Conservation (phyloP, 1,140 invertebrate species). For the Ceratoteleas bidentatus region DNA sequence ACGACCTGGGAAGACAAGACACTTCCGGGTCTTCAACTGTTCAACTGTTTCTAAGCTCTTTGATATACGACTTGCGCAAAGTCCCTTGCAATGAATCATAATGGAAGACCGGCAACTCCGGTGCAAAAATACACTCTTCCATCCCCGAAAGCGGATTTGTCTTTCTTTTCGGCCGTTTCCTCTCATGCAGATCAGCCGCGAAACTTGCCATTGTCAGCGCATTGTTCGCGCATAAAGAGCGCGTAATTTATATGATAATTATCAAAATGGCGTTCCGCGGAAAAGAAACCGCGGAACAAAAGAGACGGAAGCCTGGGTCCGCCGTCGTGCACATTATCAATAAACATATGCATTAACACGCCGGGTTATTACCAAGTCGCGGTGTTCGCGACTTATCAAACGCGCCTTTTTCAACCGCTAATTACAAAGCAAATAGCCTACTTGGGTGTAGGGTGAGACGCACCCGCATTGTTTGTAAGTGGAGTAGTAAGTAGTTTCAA, state of each 20-base stretch:
- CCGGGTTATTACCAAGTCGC: slow-evolving; percentile 8
- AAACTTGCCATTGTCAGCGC: slow-evolving; percentile 37
- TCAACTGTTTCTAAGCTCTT: too few species aligned
- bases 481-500: slow-evolving; percentile 4
- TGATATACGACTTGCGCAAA: neutral
- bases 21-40: too few species aligned
- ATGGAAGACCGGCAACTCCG: slow-evolving; percentile 23
- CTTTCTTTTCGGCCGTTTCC: slow-evolving; percentile 39
- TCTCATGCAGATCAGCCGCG: slow-evolving; percentile 47
- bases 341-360: slow-evolving; percentile 34
- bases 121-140: slow-evolving; percentile 30
- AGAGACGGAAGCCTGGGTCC: slow-evolving; percentile 12
- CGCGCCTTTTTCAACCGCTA: slow-evolving; percentile 3
- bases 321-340: slow-evolving; percentile 19
- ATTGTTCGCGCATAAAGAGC: slow-evolving; percentile 23
- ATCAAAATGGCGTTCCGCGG: slow-evolving; percentile 19
- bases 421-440: slow-evolving; percentile 26
- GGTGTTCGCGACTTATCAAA: slow-evolving; percentile 26
- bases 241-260: slow-evolving; percentile 50
- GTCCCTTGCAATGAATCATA: slow-evolving; percentile 14
- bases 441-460: slow-evolving; percentile 4
- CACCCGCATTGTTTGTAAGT: slow-evolving; percentile 5
- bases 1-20: too few species aligned
- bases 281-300: slow-evolving; percentile 36
- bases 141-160: slow-evolving; percentile 45